Base-by-base conservation (phyloP, 2,888 invertebrate genomes). In the Pherbina coryleti region DNA sequence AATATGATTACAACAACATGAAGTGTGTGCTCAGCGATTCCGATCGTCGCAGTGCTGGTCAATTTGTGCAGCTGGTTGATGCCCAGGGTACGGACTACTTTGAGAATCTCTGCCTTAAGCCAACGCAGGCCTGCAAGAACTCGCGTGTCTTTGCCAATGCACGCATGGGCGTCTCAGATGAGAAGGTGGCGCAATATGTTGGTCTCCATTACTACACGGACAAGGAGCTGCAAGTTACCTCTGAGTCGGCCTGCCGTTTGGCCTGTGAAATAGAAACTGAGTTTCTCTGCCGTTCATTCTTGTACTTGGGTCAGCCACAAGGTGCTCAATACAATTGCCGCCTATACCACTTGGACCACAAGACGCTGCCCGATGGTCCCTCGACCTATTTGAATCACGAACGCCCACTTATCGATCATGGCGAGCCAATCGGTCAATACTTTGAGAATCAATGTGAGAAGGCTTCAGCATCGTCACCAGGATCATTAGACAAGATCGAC, bases 191-290 rank as follows among this genome's bases (percentile, higher is more conserved):
- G 0, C 97, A 97, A 88, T 97, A 97, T 88, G 97, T 96, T 0
- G 95, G 95, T 0, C 91, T 97, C 0, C 96, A 97, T 88, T 97
- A 97, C 89, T 97, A 97, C 90, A 95, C 95, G 8, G 97, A 97
- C 90, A 97, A 97, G 91, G 97, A 97, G 87, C 90, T 97, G 74
- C 95, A 96, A 92, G 95, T 97, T 72, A 96, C 95, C 80, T 96
- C 95, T 78, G 95, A 97, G 86, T 93, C 95, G 0, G 97, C 96
- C n/a, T 97, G 97, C 86, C 93, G 95, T 76, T 91, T 96, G 78
- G 97, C 97, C 71, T 97, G 97, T 89, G 97, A 97, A 90, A 95
- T 97, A 79, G 97, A 97, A 89, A 95, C 95, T 76, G 97, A 97
- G 90, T 97, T 98, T 91, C 92, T 97, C 62, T 98, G 97, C 89